These are phyloP conservation scores for Premnoplex brunnescens DNA, from an alignment of 2,797 vertebrate species.

Conservation along the genomic window DNA sequence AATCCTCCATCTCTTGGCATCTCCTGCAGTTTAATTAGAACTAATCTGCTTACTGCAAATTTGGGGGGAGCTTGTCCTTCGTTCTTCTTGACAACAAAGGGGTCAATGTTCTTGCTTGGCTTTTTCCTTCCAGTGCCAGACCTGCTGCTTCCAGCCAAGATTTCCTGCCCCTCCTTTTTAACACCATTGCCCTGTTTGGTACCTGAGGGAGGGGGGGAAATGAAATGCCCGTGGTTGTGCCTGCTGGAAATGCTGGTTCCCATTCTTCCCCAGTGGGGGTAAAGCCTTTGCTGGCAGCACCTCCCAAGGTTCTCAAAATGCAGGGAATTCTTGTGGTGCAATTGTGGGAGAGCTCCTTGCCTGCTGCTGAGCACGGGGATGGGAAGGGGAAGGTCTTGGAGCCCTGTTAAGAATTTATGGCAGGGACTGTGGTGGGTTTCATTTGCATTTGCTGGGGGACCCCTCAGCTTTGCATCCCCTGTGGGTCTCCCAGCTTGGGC, in stretches of 20 bases:
- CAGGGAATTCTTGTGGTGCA: neutral
- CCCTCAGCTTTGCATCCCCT: neutral
- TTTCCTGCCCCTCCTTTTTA: neutral
- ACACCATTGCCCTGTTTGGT: neutral
- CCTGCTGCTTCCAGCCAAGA: too few species aligned
- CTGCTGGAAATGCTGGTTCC: too few species aligned
- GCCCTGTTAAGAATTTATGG: fast-evolving
- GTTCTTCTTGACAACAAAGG: neutral
- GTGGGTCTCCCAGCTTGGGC: neutral
- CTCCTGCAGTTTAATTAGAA: neutral
- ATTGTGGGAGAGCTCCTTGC: neutral
- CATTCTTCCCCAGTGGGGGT: neutral
- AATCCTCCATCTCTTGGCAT: neutral
- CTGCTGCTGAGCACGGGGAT: neutral
- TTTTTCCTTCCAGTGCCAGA: neutral
- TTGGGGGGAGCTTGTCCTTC: neutral
- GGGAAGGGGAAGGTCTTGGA: neutral
- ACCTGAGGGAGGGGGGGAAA: neutral
- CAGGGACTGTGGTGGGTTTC: neutral
- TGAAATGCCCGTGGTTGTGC: neutral
- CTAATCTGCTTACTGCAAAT: neutral
- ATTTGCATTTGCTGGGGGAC: neutral
- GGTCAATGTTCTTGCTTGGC: neutral
- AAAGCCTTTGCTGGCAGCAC: neutral
- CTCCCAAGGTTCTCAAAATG: neutral